A percentile compares a stretch with the other conserved stretches of the same genome.
phyloP scores from a whole-genome alignment of 2,113 vertebrate species.

The Candoia aspera region DNA sequence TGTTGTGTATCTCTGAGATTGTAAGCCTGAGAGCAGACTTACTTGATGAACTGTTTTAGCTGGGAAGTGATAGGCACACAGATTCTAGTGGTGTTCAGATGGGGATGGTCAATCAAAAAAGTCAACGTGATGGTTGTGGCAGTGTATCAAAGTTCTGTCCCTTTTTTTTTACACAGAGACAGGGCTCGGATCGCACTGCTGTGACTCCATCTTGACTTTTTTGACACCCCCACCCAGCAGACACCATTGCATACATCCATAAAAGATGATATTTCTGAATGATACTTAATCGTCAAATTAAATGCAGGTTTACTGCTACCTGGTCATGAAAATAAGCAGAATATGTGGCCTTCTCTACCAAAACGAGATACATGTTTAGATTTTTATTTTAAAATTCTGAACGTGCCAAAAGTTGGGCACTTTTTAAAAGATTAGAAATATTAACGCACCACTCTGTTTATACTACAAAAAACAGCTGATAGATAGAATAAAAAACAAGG shows the following conservation, averaged over 20 bases:
- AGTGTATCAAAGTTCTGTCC: no score
- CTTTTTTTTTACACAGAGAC: no score
- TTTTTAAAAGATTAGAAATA: background rate
- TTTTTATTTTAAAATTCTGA: background rate
- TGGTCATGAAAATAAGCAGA: background rate
- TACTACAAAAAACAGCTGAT: background rate
- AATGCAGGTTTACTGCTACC: background rate
- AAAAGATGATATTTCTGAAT: background rate
- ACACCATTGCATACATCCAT: background rate
- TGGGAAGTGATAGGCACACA: no score
- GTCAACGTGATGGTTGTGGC: no score
- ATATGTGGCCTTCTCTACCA: background rate
- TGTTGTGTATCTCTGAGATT: no score
- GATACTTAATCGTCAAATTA: background rate
- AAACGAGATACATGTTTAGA: background rate
- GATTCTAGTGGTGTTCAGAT: no score
- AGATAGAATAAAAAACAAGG: background rate
- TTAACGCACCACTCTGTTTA: background rate
- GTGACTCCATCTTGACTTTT: no score
- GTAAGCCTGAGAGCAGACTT: no score
- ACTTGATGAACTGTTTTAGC: no score
- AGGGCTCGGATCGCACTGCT: no score
- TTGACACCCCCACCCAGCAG: no score
- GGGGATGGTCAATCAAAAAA: no score
- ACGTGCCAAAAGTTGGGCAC: background rate